Conservation (phyloP, 2,888 invertebrate species). For the Toxonevra muliebris region DNA sequence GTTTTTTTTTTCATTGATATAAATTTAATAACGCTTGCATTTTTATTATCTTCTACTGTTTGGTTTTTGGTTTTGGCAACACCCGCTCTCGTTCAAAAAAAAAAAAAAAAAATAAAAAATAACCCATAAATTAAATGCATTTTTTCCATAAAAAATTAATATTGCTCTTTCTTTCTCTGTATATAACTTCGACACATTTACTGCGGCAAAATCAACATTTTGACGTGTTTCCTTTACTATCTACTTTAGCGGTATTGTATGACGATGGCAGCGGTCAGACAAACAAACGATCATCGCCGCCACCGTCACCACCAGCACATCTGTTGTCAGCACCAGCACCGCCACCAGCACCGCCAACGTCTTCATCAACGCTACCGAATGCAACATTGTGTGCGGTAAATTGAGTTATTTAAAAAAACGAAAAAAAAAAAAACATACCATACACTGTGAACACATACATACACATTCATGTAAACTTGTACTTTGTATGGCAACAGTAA, state of each 20-base stretch:
- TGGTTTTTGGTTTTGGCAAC: no score
- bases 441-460: no score
- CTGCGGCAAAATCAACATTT: slow-evolving; percentile 25
- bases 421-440: no score
- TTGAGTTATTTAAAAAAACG: no score
- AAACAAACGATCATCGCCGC: slow-evolving; percentile 1
- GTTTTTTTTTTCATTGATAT: no score
- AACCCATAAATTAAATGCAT: neutral
- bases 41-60: no score
- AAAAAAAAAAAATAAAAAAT: neutral
- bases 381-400: no score
- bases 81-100: no score
- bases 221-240: slow-evolving; percentile 3
- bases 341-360: neutral
- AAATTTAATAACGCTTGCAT: no score
- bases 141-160: neutral
- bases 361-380: no score
- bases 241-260: neutral
- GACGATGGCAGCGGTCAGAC: slow-evolving; percentile 14
- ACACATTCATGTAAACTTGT: no score
- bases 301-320: neutral
- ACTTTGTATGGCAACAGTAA: no score
- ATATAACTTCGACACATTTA: slow-evolving; percentile 3
- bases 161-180: neutral
- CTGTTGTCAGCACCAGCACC: neutral